A percentile compares a stretch with the other conserved stretches of the same genome.
Conservation (phyloP, 1,140 invertebrate genomes). For the Brachionus koreanus region DNA sequence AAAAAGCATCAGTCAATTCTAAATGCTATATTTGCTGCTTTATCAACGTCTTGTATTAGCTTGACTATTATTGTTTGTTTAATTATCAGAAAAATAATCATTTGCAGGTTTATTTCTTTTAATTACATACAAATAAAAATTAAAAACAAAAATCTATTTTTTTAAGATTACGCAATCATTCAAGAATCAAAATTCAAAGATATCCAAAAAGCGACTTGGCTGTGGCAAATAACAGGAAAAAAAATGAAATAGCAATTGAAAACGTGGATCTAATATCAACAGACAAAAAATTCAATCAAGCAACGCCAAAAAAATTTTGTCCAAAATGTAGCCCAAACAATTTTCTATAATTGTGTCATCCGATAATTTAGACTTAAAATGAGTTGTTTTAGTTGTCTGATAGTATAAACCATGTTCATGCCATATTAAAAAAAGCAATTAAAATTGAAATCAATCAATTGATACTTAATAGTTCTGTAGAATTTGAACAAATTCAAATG, state of each 20-base stretch:
- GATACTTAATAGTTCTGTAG: background rate
- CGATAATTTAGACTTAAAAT: background rate
- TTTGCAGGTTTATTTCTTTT: background rate
- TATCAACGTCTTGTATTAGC: conserved; percentile 2
- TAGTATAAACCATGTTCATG: background rate
- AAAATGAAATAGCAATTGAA: background rate
- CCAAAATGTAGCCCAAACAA: conserved; percentile 14
- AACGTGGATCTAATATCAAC: background rate
- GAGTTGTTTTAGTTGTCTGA: background rate
- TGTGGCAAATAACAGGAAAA: background rate
- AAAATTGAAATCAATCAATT: background rate
- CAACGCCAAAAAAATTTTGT: background rate
- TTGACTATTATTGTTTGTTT: background rate
- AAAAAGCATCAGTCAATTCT: conserved; percentile 7
- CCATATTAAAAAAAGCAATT: background rate
- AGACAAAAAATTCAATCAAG: background rate
- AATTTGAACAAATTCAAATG: background rate
- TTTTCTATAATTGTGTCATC: background rate
- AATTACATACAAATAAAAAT: no score
- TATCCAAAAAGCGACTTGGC: background rate
- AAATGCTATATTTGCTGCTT: background rate
- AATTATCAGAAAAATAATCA: background rate
- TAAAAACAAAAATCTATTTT: background rate
- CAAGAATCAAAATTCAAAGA: background rate
- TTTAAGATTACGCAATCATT: background rate